phyloP scores from a whole-genome alignment of 1,140 invertebrate genomes.

The Tetragnatha versicolor region DNA sequence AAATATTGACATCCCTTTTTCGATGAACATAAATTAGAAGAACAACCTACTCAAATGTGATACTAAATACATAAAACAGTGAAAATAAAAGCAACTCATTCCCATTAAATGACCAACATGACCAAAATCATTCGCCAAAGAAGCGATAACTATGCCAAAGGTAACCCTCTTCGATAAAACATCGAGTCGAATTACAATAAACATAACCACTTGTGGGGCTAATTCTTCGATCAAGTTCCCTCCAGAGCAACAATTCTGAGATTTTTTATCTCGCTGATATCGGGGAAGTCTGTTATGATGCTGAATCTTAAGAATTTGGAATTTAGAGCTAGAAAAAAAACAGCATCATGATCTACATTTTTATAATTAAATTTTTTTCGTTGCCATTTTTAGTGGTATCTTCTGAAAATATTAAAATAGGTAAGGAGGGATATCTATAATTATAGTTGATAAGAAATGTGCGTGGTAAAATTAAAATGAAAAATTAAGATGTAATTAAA shows the following conservation, averaged over 20 bases:
- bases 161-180: not conserved
- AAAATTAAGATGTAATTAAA: not conserved
- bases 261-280: not conserved
- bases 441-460: not conserved
- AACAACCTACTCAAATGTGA: not conserved
- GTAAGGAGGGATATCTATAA: not conserved
- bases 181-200: slow-evolving; percentile 27
- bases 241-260: not conserved
- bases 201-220: slow-evolving; percentile 16
- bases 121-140: not conserved
- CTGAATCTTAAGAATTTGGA: not conserved
- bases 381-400: not conserved
- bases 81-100: not conserved
- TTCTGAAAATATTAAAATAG: slow-evolving; percentile 1
- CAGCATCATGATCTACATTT: not conserved
- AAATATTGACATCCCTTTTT: not conserved
- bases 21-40: not conserved
- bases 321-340: not conserved
- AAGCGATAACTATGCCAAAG: not conserved
- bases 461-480: not conserved
- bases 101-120: not conserved
- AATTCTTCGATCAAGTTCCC: slow-evolving; percentile 16
- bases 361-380: not conserved
- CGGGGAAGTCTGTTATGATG: not conserved
- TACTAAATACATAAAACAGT: not conserved